Evolutionary conservation across 2,888 invertebrate species (phyloP).

Genomic region (Cremastinae sp.): DNA sequence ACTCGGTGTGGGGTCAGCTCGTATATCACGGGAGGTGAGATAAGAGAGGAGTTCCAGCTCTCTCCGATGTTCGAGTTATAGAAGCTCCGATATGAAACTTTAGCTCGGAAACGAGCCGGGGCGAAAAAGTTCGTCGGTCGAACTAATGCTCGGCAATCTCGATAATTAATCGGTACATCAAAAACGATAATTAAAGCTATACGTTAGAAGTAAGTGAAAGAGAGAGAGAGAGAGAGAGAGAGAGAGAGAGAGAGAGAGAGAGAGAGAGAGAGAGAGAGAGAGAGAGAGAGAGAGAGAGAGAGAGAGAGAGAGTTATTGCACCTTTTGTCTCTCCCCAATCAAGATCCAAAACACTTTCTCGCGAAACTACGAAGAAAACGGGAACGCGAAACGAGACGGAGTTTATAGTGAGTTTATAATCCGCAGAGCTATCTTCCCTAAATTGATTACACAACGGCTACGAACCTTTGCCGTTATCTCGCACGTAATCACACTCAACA

Average conservation of each 20-base stretch:
- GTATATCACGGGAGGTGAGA: slow-evolving; percentile 55
- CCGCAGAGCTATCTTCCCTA: too few relatives aligned
- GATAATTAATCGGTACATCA: slow-evolving; percentile 44
- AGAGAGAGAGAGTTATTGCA: not conserved
- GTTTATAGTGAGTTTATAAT: too few relatives aligned
- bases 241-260: slow-evolving; percentile 1
- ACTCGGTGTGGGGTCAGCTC: slow-evolving; percentile 42
- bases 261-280: not conserved
- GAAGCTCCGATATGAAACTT: slow-evolving; percentile 41
- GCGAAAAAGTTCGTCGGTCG: slow-evolving; percentile 39
- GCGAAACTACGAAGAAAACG: too few relatives aligned
- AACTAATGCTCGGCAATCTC: slow-evolving; percentile 38
- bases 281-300: not conserved
- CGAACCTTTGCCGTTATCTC: too few relatives aligned
- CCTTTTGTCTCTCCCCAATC: slow-evolving; percentile 6
- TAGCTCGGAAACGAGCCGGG: slow-evolving; percentile 11
- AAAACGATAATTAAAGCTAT: slow-evolving; percentile 30
- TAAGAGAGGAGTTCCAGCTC: slow-evolving; percentile 46
- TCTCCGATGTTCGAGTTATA: slow-evolving; percentile 30
- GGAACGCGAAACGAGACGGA: too few relatives aligned
- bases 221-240: slow-evolving; percentile 6
- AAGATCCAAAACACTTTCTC: not conserved
- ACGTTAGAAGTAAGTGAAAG: not conserved
- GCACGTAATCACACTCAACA: too few relatives aligned
- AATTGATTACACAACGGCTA: too few relatives aligned